These are phyloP conservation scores for Diprion similis DNA, from an alignment of 1,140 invertebrate species.

Conservation along the genomic window DNA sequence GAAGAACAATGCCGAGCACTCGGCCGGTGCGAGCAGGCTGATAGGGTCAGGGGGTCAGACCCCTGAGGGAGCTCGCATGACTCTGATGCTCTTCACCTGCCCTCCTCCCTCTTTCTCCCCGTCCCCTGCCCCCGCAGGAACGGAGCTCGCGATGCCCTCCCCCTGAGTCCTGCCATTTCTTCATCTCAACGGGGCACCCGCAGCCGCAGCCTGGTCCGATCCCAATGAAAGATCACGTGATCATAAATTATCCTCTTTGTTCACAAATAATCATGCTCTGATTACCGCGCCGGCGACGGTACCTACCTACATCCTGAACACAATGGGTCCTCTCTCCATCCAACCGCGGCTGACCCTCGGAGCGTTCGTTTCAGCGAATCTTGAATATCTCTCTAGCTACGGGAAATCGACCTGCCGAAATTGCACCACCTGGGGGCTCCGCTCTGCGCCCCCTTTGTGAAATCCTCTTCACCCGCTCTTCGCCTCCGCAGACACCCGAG, in stretches of 20 bases:
- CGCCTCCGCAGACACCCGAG: no score
- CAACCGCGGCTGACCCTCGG: no score
- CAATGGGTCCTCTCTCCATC: no score
- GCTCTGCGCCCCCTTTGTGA: background rate
- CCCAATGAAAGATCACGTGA: background rate
- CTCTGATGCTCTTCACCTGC: slow-evolving; percentile 46
- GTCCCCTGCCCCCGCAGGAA: background rate
- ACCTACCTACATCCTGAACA: background rate
- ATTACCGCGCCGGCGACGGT: background rate
- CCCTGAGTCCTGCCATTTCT: slow-evolving; percentile 1
- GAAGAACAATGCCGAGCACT: slow-evolving; percentile 16
- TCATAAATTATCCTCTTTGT: background rate
- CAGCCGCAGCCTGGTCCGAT: background rate
- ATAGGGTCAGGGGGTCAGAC: slow-evolving; percentile 53
- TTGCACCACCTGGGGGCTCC: slow-evolving; percentile 3
- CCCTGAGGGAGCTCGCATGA: slow-evolving; percentile 56
- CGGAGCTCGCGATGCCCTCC: background rate
- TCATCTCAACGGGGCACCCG: background rate
- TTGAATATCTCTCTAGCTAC: no score
- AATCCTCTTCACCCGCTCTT: no score
- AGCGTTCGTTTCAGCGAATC: no score
- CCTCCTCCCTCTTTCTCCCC: slow-evolving; percentile 19
- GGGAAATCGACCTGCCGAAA: background rate
- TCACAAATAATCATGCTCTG: slow-evolving; percentile 2
- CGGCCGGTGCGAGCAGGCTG: slow-evolving; percentile 44